These are phyloP conservation scores for Iguana delicatissima DNA, from an alignment of 2,797 vertebrate genomes.

Conservation along the genomic window DNA sequence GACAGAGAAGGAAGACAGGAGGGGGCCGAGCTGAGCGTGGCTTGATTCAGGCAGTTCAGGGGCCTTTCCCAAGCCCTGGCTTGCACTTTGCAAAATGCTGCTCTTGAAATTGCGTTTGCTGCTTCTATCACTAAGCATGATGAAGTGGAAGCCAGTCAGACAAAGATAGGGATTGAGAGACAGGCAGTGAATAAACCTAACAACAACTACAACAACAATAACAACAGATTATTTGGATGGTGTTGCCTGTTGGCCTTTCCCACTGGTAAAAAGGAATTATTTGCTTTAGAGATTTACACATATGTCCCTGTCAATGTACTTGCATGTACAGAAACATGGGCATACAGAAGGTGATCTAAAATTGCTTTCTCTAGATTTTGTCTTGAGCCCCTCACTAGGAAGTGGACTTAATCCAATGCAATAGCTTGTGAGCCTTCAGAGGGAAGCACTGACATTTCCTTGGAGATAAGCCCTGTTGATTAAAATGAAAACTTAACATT, in stretches of 20 bases:
- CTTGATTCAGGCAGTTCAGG: constrained; percentile 48
- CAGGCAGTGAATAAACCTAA: background rate
- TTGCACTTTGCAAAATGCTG: constrained; percentile 52
- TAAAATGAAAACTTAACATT: background rate
- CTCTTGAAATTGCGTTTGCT: constrained; percentile 47
- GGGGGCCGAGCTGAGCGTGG: constrained; percentile 34
- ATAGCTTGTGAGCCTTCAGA: background rate
- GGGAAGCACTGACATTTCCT: background rate
- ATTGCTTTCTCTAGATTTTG: background rate
- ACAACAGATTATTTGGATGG: background rate
- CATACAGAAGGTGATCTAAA: background rate
- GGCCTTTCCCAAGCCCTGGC: constrained; percentile 32
- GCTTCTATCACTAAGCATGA: background rate
- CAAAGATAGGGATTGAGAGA: background rate
- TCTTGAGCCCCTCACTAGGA: background rate
- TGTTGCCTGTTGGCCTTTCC: background rate
- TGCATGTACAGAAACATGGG: background rate
- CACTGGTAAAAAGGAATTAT: background rate
- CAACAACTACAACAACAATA: background rate
- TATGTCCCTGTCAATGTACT: background rate
- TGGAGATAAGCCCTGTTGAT: background rate
- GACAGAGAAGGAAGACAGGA: constrained; percentile 59
- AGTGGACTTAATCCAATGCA: background rate
- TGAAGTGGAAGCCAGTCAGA: background rate
- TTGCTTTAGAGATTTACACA: background rate